Conservation (phyloP, 2,888 invertebrate species). For the Bruchidius siliquastri region DNA sequence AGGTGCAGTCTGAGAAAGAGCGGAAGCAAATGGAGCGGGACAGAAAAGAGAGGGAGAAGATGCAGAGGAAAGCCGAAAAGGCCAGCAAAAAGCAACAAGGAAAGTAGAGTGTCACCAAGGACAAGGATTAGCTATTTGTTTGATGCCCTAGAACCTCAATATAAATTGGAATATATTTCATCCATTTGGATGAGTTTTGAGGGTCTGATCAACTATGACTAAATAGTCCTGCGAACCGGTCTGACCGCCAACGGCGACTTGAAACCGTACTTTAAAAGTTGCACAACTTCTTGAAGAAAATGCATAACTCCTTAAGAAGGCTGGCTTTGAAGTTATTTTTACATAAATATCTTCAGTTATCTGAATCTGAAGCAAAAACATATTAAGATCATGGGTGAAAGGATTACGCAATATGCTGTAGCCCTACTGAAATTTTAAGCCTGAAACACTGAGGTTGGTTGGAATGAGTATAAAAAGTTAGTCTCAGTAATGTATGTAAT, state of each 20-base stretch:
- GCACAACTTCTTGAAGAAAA: no score
- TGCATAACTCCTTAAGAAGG: no score
- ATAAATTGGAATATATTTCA: background rate
- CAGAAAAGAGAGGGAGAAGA: conserved; percentile 75
- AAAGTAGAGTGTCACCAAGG: background rate
- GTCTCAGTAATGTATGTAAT: background rate
- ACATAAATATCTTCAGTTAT: no score
- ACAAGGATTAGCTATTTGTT: background rate
- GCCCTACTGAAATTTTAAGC: no score
- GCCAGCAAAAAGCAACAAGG: conserved; percentile 59
- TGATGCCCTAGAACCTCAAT: background rate
- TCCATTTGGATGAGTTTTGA: background rate
- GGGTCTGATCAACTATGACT: background rate
- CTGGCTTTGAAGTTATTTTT: no score
- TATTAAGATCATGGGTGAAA: no score
- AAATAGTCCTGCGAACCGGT: no score
- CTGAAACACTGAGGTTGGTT: background rate
- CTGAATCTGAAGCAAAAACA: no score
- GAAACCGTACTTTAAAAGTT: no score
- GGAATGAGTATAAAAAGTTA: background rate
- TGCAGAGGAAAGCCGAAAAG: conserved; percentile 79
- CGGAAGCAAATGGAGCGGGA: conserved; percentile 78
- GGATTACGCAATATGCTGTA: no score
- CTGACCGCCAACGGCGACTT: no score
- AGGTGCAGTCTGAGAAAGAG: conserved; percentile 67